Conservation (phyloP, 2,797 vertebrate genomes). For the Menidia menidia region DNA sequence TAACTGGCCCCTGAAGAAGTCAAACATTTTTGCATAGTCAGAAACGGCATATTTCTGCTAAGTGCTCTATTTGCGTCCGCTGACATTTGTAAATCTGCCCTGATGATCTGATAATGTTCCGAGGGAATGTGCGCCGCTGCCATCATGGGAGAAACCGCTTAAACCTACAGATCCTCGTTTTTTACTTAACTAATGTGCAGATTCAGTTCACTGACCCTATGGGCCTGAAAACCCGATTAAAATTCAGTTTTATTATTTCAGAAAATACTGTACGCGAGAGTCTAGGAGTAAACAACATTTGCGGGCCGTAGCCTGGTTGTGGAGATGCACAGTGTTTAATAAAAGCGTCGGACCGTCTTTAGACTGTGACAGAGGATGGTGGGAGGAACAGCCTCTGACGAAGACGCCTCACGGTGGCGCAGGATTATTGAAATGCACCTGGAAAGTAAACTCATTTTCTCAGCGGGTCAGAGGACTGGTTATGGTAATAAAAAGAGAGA, state of each 20-base stretch:
- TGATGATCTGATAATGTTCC: slow-evolving; percentile 60
- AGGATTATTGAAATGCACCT: slow-evolving; percentile 69
- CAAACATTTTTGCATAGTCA: slow-evolving; percentile 1
- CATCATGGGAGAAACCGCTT: slow-evolving; percentile 45
- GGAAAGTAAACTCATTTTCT: slow-evolving; percentile 73
- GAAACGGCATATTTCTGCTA: slow-evolving; percentile 29
- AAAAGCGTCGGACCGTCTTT: slow-evolving; percentile 35
- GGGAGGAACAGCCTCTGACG: slow-evolving; percentile 40
- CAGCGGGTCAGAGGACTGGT: slow-evolving; percentile 69
- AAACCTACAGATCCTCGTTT: slow-evolving; percentile 37
- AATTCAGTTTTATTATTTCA: slow-evolving; percentile 45
- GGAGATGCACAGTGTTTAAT: slow-evolving; percentile 59
- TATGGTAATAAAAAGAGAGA: slow-evolving; percentile 76
- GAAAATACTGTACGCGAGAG: slow-evolving; percentile 42
- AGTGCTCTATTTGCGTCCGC: slow-evolving; percentile 37
- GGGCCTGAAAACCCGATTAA: slow-evolving; percentile 54
- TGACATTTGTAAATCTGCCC: slow-evolving; percentile 44
- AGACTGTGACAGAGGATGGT: slow-evolving; percentile 26
- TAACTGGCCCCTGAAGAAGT: slow-evolving; percentile 1
- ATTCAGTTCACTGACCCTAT: slow-evolving; percentile 38
- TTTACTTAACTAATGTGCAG: slow-evolving; percentile 46
- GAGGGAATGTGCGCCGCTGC: slow-evolving; percentile 52
- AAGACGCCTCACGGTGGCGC: slow-evolving; percentile 54
- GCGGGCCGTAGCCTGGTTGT: slow-evolving; percentile 44
- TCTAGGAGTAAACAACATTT: slow-evolving; percentile 45